phyloP scores from a whole-genome alignment of 2,888 invertebrate species.

The Scaptomyza flava region DNA sequence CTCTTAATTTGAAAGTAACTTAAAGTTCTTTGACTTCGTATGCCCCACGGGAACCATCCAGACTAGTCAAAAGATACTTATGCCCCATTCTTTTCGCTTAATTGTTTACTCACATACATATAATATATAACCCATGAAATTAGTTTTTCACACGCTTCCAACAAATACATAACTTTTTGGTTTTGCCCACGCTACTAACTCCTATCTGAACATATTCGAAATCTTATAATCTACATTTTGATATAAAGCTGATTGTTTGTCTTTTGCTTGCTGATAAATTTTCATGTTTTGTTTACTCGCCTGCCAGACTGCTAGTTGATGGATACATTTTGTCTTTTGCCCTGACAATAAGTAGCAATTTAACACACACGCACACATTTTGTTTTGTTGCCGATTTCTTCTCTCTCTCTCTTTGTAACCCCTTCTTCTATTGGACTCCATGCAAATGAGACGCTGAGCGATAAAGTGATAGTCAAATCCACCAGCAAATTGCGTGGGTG shows the following conservation, averaged over 20 bases:
- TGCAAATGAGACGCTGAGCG: slow-evolving; percentile 37
- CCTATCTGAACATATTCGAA: slow-evolving; percentile 11
- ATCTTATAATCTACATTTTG: slow-evolving; percentile 18
- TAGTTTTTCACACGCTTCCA: slow-evolving; percentile 70
- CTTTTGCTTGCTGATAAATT: slow-evolving; percentile 61
- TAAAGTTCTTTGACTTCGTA: slow-evolving; percentile 67
- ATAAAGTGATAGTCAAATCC: slow-evolving; percentile 44
- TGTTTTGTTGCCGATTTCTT: slow-evolving; percentile 39
- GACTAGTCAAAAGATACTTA: slow-evolving; percentile 20
- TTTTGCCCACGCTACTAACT: slow-evolving; percentile 35
- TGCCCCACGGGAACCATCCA: slow-evolving; percentile 25
- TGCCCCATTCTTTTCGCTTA: slow-evolving; percentile 51
- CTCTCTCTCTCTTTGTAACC: neutral
- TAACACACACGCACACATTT: slow-evolving; percentile 27
- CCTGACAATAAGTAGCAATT: slow-evolving; percentile 69
- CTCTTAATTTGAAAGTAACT: slow-evolving; percentile 66
- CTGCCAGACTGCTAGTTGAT: slow-evolving; percentile 34
- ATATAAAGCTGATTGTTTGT: slow-evolving; percentile 56
- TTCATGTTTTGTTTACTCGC: slow-evolving; percentile 51
- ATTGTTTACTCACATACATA: slow-evolving; percentile 59
- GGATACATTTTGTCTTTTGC: slow-evolving; percentile 58
- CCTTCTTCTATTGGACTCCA: slow-evolving; percentile 7
- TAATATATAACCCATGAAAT: slow-evolving; percentile 49
- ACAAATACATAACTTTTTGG: slow-evolving; percentile 7
- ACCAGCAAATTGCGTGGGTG: slow-evolving; percentile 38